Evolutionary conservation across 2,888 invertebrate species (phyloP).

Genomic region (Arge pagana): DNA sequence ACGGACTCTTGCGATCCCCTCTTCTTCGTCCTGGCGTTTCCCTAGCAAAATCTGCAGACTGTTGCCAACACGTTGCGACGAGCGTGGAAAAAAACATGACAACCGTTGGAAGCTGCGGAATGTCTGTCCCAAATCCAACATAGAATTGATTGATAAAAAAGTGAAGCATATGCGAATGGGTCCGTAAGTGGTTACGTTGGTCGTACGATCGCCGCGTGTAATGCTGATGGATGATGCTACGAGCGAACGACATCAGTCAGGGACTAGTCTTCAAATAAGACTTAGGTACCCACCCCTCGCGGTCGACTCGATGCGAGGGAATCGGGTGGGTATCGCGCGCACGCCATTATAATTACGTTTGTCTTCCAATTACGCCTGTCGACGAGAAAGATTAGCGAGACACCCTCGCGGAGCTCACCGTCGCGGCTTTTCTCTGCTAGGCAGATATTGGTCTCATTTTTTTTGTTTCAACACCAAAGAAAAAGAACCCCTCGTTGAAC

Average conservation of each 20-base stretch:
- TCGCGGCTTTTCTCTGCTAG: constrained; percentile 5
- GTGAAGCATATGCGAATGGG: constrained; percentile 11
- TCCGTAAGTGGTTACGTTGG: not conserved
- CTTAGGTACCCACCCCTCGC: too few relatives aligned
- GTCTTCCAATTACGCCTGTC: constrained; percentile 39
- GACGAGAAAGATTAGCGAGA: constrained; percentile 39
- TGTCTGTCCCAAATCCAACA: too few relatives aligned
- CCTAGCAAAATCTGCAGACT: too few relatives aligned
- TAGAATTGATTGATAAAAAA: constrained; percentile 1
- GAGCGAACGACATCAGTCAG: constrained; percentile 10
- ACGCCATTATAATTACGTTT: constrained; percentile 30
- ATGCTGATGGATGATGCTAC: constrained; percentile 14
- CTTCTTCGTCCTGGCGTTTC: too few relatives aligned
- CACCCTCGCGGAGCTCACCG: constrained; percentile 23
- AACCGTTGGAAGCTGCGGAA: too few relatives aligned
- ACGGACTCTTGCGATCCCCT: too few relatives aligned
- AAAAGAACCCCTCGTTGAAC: constrained; percentile 15
- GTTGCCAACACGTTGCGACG: too few relatives aligned
- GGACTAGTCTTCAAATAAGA: constrained; percentile 10
- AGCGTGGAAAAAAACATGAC: too few relatives aligned
- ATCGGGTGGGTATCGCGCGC: constrained; percentile 16
- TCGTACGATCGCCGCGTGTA: constrained; percentile 9
- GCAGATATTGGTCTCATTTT: constrained; percentile 38
- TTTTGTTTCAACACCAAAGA: constrained; percentile 20
- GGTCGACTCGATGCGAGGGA: too few relatives aligned